Percentiles rank a stretch among this genome's conserved stretches.
Evolutionary conservation across 1,140 invertebrate genomes (phyloP).

Genomic region (Temnothorax longispinosus): DNA sequence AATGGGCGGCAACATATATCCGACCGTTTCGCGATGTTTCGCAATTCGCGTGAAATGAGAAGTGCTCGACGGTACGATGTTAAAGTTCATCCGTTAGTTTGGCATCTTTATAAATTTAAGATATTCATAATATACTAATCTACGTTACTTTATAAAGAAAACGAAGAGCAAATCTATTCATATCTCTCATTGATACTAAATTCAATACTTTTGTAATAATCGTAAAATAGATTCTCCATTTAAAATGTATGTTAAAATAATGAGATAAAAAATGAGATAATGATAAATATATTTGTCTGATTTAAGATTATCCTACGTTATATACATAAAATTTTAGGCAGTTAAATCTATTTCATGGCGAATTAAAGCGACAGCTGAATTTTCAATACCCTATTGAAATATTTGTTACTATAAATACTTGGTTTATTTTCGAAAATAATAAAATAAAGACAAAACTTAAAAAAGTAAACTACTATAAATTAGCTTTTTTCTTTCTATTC

Average conservation of each 20-base stretch:
- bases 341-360: conserved; percentile 6
- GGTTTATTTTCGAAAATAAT: background rate
- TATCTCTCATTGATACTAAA: background rate
- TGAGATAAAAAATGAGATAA: background rate
- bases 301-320: background rate
- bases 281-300: background rate
- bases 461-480: background rate
- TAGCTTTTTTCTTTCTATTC: background rate
- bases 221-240: background rate
- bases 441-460: background rate
- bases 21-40: conserved; percentile 60
- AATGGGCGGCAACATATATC: conserved; percentile 15
- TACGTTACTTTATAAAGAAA: background rate
- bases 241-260: background rate
- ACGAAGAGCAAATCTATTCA: background rate
- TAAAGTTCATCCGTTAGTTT: conserved; percentile 5
- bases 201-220: background rate
- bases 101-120: background rate
- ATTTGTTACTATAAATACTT: conserved; percentile 1
- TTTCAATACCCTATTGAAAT: background rate
- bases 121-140: background rate
- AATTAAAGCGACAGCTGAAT: background rate
- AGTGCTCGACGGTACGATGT: background rate
- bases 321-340: background rate
- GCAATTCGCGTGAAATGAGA: conserved; percentile 10